Evolutionary conservation across 53 echinoderm and acorn worm species (phyloP), one percentile per base, ranked within the genome.

Genomic region (Mesocentrotus franciscanus): DNA sequence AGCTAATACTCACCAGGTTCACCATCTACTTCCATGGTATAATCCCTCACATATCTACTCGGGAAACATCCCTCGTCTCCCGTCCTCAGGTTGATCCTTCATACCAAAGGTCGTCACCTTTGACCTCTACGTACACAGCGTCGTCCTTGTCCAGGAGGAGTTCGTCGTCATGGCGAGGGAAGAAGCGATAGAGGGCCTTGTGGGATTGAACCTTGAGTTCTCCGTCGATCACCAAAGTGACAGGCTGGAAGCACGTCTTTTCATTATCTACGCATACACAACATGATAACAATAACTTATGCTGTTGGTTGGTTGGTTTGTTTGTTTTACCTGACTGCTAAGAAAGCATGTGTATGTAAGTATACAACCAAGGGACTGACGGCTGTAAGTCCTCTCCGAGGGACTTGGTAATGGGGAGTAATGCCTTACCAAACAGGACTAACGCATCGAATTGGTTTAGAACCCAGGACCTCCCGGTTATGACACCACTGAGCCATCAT

Each of bases 51-150:
- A 93, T 98, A 99, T 92, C 92, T 93, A 24, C 96, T 96, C 9
- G 99, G 99, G 90, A 97, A 99, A 36, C 99, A 99, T 7, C 99
- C 99, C 24, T 99, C 99, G 24, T 97, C 97, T 4, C 98, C 99
- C 2, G 97, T 99, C 94, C 97, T 96, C 66, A 99, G 95, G 83
- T 99, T 99, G 85, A 98, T 97, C 57, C 99, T 61, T 99, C 99
- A 93, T 85, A 97, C 99, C 99, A 99, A 10, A 96, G 96, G 95
- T 99, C 99, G 26, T 96, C 97, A n/a, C 98, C 97, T 90, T 96
- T 98, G 66, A 78, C 92, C 95, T 99, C 99, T 26, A 99, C 98
- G 61, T 95, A 97, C 13, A 99, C 95, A 9, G 99, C 98, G 95
- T 99, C 99, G 24, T 95, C 95, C 61, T 96, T 91, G 79, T 99